These are phyloP conservation scores for Mechanitis mazaeus DNA, from an alignment of 2,888 invertebrate species.

Conservation along the genomic window DNA sequence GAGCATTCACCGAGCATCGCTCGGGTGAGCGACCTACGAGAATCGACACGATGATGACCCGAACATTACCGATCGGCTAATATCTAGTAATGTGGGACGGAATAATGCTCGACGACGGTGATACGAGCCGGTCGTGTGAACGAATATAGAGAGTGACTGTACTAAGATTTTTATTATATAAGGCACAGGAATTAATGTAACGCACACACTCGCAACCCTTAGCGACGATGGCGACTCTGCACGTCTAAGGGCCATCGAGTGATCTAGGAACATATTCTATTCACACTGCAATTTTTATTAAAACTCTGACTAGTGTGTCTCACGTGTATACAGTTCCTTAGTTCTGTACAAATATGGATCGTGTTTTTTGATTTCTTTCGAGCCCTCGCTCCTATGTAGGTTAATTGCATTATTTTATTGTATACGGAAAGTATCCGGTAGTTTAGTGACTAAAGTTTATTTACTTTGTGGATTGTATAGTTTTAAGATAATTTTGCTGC, in stretches of 20 bases:
- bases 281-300: slow-evolving; percentile 67
- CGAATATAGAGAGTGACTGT: no score
- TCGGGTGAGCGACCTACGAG: background rate
- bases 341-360: slow-evolving; percentile 25
- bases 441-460: slow-evolving; percentile 14
- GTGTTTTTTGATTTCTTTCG: slow-evolving; percentile 14
- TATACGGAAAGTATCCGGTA: slow-evolving; percentile 16
- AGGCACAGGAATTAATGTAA: slow-evolving; percentile 19
- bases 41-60: no score
- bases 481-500: slow-evolving; percentile 55
- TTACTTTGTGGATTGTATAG: slow-evolving; percentile 20
- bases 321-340: slow-evolving; percentile 37
- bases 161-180: slow-evolving; percentile 13
- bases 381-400: slow-evolving; percentile 3
- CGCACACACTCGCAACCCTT: slow-evolving; percentile 38
- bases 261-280: slow-evolving; percentile 38
- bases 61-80: no score
- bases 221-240: slow-evolving; percentile 35
- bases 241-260: slow-evolving; percentile 43
- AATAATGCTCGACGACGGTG: no score
- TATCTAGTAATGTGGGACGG: no score
- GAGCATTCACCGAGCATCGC: background rate
- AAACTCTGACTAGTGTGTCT: slow-evolving; percentile 67
- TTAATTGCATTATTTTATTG: slow-evolving; percentile 8
- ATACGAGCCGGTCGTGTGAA: no score